A percentile compares a stretch with the other conserved stretches of the same genome.
These are phyloP conservation scores for Anomalospiza imberbis DNA, from an alignment of 2,797 vertebrate species.

Conservation along the genomic window DNA sequence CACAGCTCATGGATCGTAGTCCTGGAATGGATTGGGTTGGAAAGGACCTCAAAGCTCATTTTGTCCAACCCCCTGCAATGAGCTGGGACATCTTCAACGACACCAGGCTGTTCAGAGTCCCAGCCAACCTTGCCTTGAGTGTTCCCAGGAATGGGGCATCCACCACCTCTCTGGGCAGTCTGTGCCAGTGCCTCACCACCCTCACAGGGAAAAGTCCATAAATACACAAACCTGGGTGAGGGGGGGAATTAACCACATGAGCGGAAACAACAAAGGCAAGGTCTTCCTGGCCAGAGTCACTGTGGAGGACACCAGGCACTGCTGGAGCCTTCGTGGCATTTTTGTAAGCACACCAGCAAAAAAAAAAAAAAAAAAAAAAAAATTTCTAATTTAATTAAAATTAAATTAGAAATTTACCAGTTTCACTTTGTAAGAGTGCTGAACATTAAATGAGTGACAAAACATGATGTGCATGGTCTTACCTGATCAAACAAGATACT, in stretches of 20 bases:
- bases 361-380: background rate
- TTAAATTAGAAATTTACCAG: background rate
- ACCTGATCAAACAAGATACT: background rate
- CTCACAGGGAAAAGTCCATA: background rate
- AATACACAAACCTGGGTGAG: background rate
- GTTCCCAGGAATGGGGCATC: background rate
- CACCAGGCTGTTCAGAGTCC: background rate
- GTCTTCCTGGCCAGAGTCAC: background rate
- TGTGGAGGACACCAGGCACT: background rate
- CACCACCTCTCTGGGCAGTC: background rate
- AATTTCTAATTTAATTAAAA: too few relatives aligned
- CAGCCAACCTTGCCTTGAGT: background rate
- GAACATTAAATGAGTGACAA: background rate
- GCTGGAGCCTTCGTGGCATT: rapidly evolving
- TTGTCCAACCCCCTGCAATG: background rate
- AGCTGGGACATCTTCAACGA: background rate
- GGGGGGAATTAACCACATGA: background rate
- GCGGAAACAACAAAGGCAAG: background rate
- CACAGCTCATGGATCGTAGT: background rate
- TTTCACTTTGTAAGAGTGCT: background rate
- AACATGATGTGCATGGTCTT: background rate
- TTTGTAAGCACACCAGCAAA: background rate
- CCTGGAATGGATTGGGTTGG: background rate
- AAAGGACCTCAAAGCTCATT: background rate
- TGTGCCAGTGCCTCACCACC: background rate